phyloP scores from a whole-genome alignment of 2,797 vertebrate genomes.

The Nyctalus aviator region DNA sequence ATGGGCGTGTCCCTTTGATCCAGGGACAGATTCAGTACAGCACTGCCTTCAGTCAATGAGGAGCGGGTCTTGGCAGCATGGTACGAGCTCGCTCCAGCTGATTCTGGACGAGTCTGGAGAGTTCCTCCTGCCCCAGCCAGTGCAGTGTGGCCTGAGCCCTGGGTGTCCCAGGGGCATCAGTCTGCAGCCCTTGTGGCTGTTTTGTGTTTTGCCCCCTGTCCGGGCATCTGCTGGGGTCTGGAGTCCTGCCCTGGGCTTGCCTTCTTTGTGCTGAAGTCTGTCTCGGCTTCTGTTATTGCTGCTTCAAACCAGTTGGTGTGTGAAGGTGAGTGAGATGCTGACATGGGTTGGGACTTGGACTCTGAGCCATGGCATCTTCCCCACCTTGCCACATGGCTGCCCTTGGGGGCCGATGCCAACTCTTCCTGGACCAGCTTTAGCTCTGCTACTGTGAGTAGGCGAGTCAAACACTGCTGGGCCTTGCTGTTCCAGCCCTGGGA shows the following conservation, averaged over 20 bases:
- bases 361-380: accelerated
- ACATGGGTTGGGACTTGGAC: neutral
- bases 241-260: neutral
- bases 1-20: neutral
- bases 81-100: neutral
- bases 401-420: neutral
- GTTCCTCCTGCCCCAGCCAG: neutral
- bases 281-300: neutral
- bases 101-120: neutral
- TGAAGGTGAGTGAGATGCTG: neutral
- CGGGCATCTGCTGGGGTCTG: too few species aligned
- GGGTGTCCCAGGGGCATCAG: neutral
- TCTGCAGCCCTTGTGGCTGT: neutral
- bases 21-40: neutral
- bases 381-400: neutral
- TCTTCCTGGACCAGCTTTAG: neutral
- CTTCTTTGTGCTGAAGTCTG: neutral
- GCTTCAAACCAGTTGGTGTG: neutral
- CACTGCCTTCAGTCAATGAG: neutral
- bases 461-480: neutral
- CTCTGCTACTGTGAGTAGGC: neutral
- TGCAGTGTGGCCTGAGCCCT: neutral
- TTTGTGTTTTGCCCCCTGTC: neutral
- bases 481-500: neutral
- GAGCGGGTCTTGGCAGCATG: too few species aligned